Percentiles rank a stretch among this genome's conserved stretches.
Conservation (phyloP, 1,140 invertebrate species). For the Bemisia tabaci region DNA sequence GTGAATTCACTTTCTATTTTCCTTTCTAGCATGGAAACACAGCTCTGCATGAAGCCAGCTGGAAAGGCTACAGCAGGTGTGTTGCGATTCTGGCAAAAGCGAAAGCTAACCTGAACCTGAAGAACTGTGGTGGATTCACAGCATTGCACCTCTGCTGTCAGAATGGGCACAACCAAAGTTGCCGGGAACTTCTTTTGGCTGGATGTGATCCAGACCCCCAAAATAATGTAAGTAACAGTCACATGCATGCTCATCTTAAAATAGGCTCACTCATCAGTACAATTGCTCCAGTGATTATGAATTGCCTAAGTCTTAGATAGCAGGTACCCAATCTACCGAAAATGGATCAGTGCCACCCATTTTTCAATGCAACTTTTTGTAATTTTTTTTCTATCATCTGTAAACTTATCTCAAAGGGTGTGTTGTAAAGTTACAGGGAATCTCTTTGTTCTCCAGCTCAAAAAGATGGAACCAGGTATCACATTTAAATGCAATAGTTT, state of each 20-base stretch:
- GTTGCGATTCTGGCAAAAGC: conserved; percentile 57
- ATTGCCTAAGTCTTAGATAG: background rate
- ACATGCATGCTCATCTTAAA: no score
- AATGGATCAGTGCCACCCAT: background rate
- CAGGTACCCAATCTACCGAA: background rate
- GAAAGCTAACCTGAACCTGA: conserved; percentile 51
- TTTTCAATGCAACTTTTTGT: no score
- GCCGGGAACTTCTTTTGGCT: conserved; percentile 69
- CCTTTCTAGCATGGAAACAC: conserved; percentile 79
- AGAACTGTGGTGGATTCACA: conserved; percentile 80
- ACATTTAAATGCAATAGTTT: no score
- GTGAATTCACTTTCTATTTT: no score
- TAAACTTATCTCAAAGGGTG: no score
- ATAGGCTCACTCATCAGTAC: no score
- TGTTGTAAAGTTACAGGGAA: no score
- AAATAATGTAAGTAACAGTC: conserved; percentile 78
- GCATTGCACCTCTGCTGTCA: conserved; percentile 89
- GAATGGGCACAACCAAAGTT: conserved; percentile 92
- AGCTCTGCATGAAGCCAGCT: conserved; percentile 82
- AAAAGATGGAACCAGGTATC: no score
- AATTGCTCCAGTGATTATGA: background rate
- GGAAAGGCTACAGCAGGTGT: conserved; percentile 82
- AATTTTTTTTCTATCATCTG: no score
- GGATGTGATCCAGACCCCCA: conserved; percentile 76
- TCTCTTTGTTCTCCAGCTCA: no score